Percentiles rank a stretch among this genome's conserved stretches.
Evolutionary conservation across 2,113 vertebrate genomes (phyloP).

Genomic region (Nipponia nippon): DNA sequence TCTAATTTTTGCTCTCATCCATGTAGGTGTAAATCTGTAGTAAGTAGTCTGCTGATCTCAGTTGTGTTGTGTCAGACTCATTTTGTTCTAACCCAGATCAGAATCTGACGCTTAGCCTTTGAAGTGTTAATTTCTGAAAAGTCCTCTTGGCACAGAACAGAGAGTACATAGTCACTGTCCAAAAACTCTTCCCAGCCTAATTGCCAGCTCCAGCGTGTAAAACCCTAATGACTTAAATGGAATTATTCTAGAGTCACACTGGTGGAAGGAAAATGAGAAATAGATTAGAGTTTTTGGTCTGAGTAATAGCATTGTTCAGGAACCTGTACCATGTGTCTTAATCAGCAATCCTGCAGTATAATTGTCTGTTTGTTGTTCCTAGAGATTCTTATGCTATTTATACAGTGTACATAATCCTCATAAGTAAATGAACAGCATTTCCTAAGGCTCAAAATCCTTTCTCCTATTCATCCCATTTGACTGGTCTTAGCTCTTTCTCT

Average conservation of each 20-base stretch:
- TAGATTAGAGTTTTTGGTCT: background rate
- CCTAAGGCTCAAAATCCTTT: conserved; percentile 38
- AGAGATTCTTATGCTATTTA: conserved; percentile 25
- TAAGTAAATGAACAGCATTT: conserved; percentile 45
- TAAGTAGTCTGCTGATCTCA: background rate
- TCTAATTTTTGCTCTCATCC: background rate
- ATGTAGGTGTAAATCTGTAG: background rate
- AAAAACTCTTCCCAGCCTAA: conserved; percentile 6
- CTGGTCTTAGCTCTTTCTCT: conserved; percentile 50
- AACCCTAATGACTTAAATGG: background rate
- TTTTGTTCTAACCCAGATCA: background rate
- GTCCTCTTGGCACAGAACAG: background rate
- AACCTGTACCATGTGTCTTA: background rate
- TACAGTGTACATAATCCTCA: background rate
- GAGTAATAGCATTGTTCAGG: background rate
- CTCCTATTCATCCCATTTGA: conserved; percentile 33
- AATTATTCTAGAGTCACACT: background rate
- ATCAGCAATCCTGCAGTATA: background rate
- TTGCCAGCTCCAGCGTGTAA: background rate
- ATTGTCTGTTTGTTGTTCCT: conserved; percentile 32
- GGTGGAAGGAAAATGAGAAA: background rate
- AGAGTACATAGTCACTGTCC: background rate
- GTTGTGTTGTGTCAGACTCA: background rate
- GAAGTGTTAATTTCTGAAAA: conserved; percentile 39
- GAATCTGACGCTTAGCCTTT: background rate